Base-by-base conservation (phyloP, 1,140 invertebrate genomes). In the Tribolium madens region DNA sequence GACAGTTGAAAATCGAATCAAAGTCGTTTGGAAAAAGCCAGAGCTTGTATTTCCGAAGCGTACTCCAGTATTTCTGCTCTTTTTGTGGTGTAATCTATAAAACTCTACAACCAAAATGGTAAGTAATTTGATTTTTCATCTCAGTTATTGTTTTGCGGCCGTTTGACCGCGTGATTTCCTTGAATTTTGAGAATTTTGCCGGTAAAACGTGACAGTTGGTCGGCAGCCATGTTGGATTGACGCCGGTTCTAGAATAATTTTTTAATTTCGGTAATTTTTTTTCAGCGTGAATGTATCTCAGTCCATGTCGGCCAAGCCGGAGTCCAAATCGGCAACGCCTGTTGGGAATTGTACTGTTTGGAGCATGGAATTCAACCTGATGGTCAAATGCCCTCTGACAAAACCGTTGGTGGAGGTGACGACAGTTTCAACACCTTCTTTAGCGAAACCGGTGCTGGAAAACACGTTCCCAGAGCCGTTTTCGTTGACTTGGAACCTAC, bases 331-430 rank as follows among this genome's bases (percentile, higher is more conserved):
- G 93, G 91, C 76, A 92, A 92, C 84, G 90, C 91, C 78, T 91
- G 91, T 82, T 92, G 91, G 91, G 91, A 92, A 83, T 80, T 85
- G 68, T 85, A 85, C 73, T 85, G 84, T 72, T 75, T 89, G 81
- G 92, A 97, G 87, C 96, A 97, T 89, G 95, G 95, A 75, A 96
- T 96, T 85, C 90, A 91, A 85, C 89, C 89, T 77, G 90, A 91
- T 84, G 90, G 90, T 48, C 79, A 91, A 86, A 92, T 92, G 91
- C 81, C 83, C 31, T 80, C 81, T n/a, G 83, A 84, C 52, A 84
- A 84, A 76, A 81, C 80, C 71, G 86, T 91, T 77, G 89, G 89
- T 1, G 90, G 90, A 10, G 89, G 89, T 69, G 87, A 91, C 69
- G 90, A 92, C 78, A 91, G 90, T 75, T 92, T 91, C 85, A 90